phyloP scores from a whole-genome alignment of 2,797 vertebrate species.

The Schizothorax lantsangensis region DNA sequence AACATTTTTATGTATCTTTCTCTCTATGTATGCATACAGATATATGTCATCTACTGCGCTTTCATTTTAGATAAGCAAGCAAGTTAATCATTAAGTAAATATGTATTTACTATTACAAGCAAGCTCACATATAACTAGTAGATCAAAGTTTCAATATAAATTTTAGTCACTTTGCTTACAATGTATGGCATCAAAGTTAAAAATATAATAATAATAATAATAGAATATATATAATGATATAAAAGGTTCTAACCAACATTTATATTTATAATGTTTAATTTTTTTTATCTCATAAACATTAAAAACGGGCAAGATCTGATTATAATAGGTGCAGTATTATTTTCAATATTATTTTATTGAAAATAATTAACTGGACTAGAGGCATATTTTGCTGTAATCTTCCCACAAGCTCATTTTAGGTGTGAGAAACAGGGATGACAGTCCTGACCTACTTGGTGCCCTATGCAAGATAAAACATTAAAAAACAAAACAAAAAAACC shows the following conservation, averaged over 20 bases:
- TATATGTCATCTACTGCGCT: not conserved
- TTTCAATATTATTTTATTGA: not conserved
- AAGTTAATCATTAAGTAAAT: conserved; percentile 17
- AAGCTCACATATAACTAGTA: not conserved
- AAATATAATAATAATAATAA: not conserved
- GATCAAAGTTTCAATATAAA: not conserved
- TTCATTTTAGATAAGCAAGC: not conserved
- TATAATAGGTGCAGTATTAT: not conserved
- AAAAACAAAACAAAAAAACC: too few relatives aligned
- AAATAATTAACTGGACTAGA: not conserved
- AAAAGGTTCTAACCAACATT: not conserved
- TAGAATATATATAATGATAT: not conserved
- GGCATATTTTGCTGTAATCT: not conserved
- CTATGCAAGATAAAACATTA: not conserved
- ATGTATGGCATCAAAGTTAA: not conserved
- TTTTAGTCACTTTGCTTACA: not conserved
- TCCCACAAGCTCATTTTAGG: not conserved
- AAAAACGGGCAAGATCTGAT: not conserved
- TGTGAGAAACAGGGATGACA: not conserved
- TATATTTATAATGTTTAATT: not conserved
- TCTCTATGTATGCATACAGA: not conserved
- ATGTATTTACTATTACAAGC: conserved; percentile 2
- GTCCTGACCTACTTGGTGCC: not conserved
- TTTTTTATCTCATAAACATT: not conserved
- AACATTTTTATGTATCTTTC: not conserved